Base-by-base conservation (phyloP, 2,113 vertebrate genomes). In the Oophaga pumilio region DNA sequence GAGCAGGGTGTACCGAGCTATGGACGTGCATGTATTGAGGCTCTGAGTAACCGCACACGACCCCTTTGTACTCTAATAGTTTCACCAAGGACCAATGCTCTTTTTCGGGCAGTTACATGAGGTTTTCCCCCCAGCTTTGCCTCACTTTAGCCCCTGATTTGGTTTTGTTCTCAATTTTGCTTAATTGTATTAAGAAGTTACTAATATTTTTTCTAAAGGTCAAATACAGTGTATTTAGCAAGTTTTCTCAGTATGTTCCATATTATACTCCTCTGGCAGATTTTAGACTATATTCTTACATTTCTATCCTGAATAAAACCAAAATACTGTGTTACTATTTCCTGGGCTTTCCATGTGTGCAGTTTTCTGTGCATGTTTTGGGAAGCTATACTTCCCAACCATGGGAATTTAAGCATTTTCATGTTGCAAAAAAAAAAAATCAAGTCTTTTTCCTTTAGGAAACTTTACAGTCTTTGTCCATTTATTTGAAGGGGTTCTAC, bases 211-310 rank as follows among this genome's bases (percentile, higher is more conserved):
- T 87, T 88, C 80, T 88, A 88, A 88, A 88, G 87, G 87, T 88
- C 87, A 88, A 88, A 88, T 88, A 88, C 80, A 76, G 69, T 88
- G 69, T 88, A 83, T 88, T 88, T 88, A 88, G 80, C 80, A 88
- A 77, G 28, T 76, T 77, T 66, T 82, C 80, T 66, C 77, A 57
- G 56, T 88, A 83, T 88, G 79, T 88, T 88, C 87, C 87, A 77
- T 83, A 83, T 88, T 88, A 83, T 88, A 60, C 87, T 88, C 87
- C 80, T 86, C 76, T 88, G 69, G 87, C 79, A 88, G 87, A 83
- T 83, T 88, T 88, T 88, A 83, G 80, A 83, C 82, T 88, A 83
- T 88, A 88, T 88, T 88, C 87, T 83, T 88, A 88, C 87, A 83
- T 88, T 88, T 88, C 87, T 88, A 88, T 83, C 80, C 87, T 88